Evolutionary conservation across 2,113 vertebrate genomes (phyloP).

Genomic region (Cyprichromis sp.): DNA sequence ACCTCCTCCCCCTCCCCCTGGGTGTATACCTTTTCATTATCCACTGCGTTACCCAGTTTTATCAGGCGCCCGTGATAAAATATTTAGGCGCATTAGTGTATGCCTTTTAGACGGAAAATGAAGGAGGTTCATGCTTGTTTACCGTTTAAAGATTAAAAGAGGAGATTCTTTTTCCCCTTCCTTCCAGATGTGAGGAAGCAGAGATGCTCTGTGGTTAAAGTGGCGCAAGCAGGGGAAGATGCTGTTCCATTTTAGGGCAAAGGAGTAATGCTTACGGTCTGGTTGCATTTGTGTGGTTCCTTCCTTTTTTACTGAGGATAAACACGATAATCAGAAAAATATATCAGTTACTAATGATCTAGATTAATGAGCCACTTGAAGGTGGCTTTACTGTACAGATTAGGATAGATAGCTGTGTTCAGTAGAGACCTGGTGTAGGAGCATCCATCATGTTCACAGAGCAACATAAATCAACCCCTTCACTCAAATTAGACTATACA

Average conservation of each 20-base stretch:
- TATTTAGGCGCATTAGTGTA: conserved; percentile 72
- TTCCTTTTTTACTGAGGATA: not conserved
- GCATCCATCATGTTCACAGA: conserved; percentile 25
- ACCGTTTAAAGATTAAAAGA: conserved; percentile 73
- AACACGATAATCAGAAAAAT: not conserved
- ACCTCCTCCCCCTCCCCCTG: not conserved
- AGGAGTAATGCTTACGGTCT: not conserved
- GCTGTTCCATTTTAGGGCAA: not conserved
- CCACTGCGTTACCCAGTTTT: conserved; percentile 64
- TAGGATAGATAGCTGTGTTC: not conserved
- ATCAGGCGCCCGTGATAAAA: conserved; percentile 67
- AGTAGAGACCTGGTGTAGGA: not conserved
- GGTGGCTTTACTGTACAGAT: not conserved
- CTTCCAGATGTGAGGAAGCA: conserved; percentile 59
- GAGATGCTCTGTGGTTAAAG: conserved; percentile 44
- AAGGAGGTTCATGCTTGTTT: conserved; percentile 74
- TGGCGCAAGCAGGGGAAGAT: conserved; percentile 22
- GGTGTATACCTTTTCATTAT: conserved; percentile 61
- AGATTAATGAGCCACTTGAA: not conserved
- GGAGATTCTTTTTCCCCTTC: conserved; percentile 14
- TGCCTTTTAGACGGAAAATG: conserved; percentile 73
- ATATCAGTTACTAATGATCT: not conserved
- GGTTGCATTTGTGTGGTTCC: not conserved
- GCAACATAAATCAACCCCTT: conserved; percentile 11
- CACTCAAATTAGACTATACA: not conserved